Base-by-base conservation (phyloP, 2,113 vertebrate species). In the Pachycephala philippinensis region DNA sequence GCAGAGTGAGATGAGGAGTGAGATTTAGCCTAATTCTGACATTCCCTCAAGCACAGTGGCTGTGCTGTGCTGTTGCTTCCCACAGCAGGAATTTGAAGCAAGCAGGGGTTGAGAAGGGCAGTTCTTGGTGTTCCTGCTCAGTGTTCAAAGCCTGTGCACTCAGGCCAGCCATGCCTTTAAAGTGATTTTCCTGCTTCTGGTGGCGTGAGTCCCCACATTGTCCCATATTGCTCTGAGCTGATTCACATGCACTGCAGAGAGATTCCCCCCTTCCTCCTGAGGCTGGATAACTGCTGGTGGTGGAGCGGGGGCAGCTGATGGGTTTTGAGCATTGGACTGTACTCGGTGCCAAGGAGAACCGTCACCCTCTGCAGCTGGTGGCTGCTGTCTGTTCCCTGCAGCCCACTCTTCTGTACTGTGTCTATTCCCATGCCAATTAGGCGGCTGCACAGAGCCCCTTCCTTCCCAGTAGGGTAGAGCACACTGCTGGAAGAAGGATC, bases 101-200 rank as follows among this genome's bases (percentile, higher is more conserved):
- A 71, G 37, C 19, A 69, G n/a, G 8, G 13, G 10, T 61, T 4
- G 10, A 65, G 37, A 84, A 61, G 30, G 23, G 42, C 66, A 91
- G 20, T 83, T 94, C 37, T 84, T 82, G 37, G 15, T 81, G 31
- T 64, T 76, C 20, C 40, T 20, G 8, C 31, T 57, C 68, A 31
- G 11, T 37, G 18, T 70, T 75, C 1, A 4, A 77, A 71, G 33
- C 30, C 39, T 0, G 0, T 30, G 18, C 12, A 10, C 10, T 76
- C 1, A 1, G n/a, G 33, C 30, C 50, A 83, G 50, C 22, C 42
- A n/a, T 79, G 22, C 22, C 19, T 61, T 87, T 60, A 33, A 72
- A 72, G 26, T 79, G 53, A 18, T 22, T 31, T 83, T 53, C 11
- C 49, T 7, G 0, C 27, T 82, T 85, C 39, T 68, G 27, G 17